A percentile compares a stretch with the other conserved stretches of the same genome.
Conservation (phyloP, 2,113 vertebrate species). For the Istiophorus platypterus region DNA sequence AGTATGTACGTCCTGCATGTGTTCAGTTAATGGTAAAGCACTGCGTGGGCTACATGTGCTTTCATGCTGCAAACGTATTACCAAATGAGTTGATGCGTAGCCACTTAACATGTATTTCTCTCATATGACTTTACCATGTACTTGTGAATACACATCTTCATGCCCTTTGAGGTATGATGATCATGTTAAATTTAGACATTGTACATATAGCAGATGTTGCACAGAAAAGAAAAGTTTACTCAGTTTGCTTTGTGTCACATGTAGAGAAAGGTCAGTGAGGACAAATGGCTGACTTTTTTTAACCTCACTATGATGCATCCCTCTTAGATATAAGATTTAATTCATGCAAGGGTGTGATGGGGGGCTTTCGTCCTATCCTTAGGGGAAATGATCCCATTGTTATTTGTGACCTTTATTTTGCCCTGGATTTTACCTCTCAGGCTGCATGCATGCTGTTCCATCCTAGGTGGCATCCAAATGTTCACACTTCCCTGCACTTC, state of each 20-base stretch:
- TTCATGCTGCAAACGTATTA: not conserved
- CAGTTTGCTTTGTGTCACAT: not conserved
- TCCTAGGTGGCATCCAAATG: too few relatives aligned
- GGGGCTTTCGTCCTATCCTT: too few relatives aligned
- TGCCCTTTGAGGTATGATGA: not conserved
- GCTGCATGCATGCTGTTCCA: too few relatives aligned
- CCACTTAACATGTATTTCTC: not conserved
- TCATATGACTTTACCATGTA: not conserved
- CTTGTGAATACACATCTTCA: not conserved
- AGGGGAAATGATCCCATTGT: too few relatives aligned
- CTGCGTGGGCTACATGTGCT: not conserved
- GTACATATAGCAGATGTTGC: not conserved
- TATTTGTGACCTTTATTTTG: too few relatives aligned
- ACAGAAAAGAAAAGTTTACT: not conserved
- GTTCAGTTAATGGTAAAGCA: slow-evolving; percentile 4
- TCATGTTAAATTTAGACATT: slow-evolving; percentile 20
- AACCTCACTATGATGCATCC: not conserved
- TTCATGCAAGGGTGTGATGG: too few relatives aligned
- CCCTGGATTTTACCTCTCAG: too few relatives aligned
- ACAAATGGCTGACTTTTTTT: not conserved
- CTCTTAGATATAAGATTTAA: not conserved
- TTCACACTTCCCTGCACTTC: not conserved
- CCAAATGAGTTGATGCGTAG: not conserved
- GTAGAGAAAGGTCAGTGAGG: not conserved
- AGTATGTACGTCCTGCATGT: not conserved